Evolutionary conservation across 2,113 vertebrate genomes (phyloP), one percentile per base, ranked within the genome.

Genomic region (Trichechus manatus): DNA sequence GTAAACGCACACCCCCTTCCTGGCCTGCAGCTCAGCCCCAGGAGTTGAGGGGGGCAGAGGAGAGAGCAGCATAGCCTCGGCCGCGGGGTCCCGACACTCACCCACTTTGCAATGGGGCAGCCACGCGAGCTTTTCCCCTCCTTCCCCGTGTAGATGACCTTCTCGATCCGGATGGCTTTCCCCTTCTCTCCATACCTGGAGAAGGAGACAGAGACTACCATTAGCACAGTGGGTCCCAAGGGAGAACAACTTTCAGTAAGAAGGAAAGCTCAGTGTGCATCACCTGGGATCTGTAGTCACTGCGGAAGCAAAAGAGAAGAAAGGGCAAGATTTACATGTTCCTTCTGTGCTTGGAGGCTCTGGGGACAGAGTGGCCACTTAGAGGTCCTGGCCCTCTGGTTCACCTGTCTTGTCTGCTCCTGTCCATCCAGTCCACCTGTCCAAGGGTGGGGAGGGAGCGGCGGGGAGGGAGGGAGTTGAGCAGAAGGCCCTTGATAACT

Each of bases 71-170:
- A 20, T 17, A 39, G 61, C 66, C 39, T 13, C 25, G 50, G 63
- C 64, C 4, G 1, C 3, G 9, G 66, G 2, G 44, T 14, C 20
- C 11, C 2, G 25, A 68, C 94, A 99, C 99, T 99, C 98, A 99
- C 99, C 99, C 99, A 99, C 98, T 99, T 99, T 64, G 99, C 99
- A 20, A 99, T 99, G 85, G 99, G 99, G 97, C 99, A 99, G 97
- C 99, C 99, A 14, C 99, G 99, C 27, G 99, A 99, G 98, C 99
- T 99, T 98, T 99, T 99, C 31, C 99, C 99, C 92, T 99, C 99
- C 98, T 98, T 99, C 75, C 99, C 99, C 0, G 99, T 99, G 98
- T 99, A 99, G 96, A 99, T 98, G 97, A 99, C 99, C 98, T 99
- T 99, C 98, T 99, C 99, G 1, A 99, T 99, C 79, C 99, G 99